Conservation (phyloP, 2,113 vertebrate species). For the Polyodon spathula region DNA sequence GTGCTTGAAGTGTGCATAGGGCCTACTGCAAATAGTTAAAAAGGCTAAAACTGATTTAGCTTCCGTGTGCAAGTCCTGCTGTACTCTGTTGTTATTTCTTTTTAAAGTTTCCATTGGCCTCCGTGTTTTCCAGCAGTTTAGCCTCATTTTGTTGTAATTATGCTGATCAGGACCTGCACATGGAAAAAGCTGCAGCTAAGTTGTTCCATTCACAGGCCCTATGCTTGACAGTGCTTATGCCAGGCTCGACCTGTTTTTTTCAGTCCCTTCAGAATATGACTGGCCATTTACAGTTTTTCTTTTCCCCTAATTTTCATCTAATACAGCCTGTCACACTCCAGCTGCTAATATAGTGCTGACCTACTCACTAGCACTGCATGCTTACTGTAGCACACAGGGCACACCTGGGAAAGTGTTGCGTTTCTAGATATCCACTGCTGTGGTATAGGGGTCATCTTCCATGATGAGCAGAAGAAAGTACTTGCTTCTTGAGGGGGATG, state of each 20-base stretch:
- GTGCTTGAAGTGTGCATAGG: neutral
- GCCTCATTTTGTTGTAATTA: slow-evolving; percentile 49
- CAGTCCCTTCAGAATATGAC: slow-evolving; percentile 2
- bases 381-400: too few relatives aligned
- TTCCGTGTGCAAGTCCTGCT: neutral
- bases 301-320: too few relatives aligned
- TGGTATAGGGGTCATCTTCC: too few relatives aligned
- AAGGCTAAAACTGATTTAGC: neutral
- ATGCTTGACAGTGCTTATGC: slow-evolving; percentile 40
- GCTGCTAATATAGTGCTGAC: too few relatives aligned
- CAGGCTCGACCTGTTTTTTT: slow-evolving; percentile 28
- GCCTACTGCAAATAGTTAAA: neutral
- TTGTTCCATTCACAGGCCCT: slow-evolving; percentile 58
- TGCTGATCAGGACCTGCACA: slow-evolving; percentile 28
- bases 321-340: too few relatives aligned
- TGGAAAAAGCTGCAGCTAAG: slow-evolving; percentile 54
- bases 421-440: too few relatives aligned
- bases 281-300: slow-evolving; percentile 36
- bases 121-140: slow-evolving; percentile 56
- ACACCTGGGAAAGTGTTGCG: too few relatives aligned
- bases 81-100: neutral
- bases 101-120: slow-evolving; percentile 53
- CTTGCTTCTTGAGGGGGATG: too few relatives aligned
- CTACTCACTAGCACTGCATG: too few relatives aligned
- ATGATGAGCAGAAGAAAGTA: too few relatives aligned